Evolutionary conservation across 2,797 vertebrate genomes (phyloP).

Genomic region (Lates japonicus): DNA sequence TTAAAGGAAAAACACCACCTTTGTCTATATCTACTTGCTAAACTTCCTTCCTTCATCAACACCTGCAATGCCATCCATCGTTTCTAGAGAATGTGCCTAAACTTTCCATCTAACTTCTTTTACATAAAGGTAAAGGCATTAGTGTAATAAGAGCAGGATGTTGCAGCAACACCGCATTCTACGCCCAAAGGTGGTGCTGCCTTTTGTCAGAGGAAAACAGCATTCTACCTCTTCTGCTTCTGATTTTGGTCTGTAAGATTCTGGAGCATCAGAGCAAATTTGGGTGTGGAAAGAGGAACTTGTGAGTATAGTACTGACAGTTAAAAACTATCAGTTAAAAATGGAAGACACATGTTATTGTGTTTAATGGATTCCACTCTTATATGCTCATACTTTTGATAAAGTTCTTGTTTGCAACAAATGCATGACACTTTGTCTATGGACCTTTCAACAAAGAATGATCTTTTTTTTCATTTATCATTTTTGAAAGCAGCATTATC

Average conservation of each 20-base stretch:
- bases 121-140: neutral
- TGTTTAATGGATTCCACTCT: conserved; percentile 3
- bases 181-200: neutral
- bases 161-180: neutral
- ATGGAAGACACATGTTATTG: neutral
- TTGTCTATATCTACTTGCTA: neutral
- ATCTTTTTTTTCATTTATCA: neutral
- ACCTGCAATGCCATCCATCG: neutral
- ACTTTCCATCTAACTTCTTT: conserved; percentile 7
- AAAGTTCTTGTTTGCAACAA: no score
- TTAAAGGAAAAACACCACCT: neutral
- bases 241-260: conserved; percentile 6
- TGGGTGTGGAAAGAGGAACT: neutral
- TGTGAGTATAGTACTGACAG: neutral
- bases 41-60: neutral
- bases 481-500: neutral
- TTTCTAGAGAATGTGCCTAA: neutral
- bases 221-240: neutral
- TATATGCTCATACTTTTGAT: neutral
- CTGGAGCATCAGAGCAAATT: neutral
- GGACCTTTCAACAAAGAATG: neutral
- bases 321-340: no score
- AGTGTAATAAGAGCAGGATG: neutral
- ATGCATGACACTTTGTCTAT: neutral
- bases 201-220: neutral